Conservation (phyloP, 2,888 invertebrate genomes). For the Colletes collaris region DNA sequence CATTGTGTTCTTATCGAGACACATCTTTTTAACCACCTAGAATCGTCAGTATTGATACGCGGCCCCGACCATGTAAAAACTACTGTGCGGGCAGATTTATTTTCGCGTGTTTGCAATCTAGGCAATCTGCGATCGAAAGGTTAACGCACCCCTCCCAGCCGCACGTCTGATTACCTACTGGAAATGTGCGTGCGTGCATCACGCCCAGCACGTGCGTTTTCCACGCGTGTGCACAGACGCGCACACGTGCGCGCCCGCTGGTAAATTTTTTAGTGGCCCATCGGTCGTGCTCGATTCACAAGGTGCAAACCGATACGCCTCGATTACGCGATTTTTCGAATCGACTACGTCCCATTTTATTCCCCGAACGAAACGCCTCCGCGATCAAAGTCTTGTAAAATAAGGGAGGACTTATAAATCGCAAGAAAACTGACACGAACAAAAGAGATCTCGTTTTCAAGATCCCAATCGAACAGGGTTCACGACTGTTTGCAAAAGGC, state of each 20-base stretch:
- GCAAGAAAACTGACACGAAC: no score
- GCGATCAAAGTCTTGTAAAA: no score
- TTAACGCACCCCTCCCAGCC: conserved; percentile 62
- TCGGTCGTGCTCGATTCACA: conserved; percentile 45
- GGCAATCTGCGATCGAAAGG: conserved; percentile 67
- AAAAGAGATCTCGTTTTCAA: no score
- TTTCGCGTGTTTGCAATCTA: conserved; percentile 60
- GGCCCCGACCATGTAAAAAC: conserved; percentile 50
- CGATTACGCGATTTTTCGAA: no score
- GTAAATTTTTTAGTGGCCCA: conserved; percentile 62
- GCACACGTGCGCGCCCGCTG: conserved; percentile 46
- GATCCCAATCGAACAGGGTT: no score
- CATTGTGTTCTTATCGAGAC: no score
- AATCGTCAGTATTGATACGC: conserved; percentile 9
- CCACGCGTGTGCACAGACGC: conserved; percentile 57
- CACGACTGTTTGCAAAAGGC: no score
- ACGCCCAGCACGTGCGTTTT: conserved; percentile 63
- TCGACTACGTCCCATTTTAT: no score
- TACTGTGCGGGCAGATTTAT: conserved; percentile 47
- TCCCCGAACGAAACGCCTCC: no score
- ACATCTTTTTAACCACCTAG: no score
- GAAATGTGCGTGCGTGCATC: conserved; percentile 65
- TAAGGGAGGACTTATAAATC: no score
- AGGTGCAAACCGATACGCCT: conserved; percentile 42
- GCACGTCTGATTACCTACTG: conserved; percentile 65